Percentiles rank a stretch among this genome's conserved stretches.
Evolutionary conservation across 2,113 vertebrate genomes (phyloP).

Genomic region (Cavia porcellus): DNA sequence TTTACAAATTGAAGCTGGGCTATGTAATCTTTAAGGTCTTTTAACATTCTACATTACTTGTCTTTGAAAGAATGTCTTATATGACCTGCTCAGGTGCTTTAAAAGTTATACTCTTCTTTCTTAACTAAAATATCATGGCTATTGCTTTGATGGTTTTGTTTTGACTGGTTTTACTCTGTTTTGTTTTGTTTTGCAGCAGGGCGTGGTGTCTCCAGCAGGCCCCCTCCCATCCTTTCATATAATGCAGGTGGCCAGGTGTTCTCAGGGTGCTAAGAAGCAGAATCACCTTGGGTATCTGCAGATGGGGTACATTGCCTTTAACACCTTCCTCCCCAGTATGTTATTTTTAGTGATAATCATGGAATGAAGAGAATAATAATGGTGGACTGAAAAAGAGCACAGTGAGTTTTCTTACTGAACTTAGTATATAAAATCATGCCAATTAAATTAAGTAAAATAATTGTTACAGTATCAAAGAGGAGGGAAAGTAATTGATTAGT

Average conservation of each 20-base stretch:
- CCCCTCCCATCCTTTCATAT: neutral
- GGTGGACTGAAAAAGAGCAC: neutral
- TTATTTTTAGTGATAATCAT: slow-evolving; percentile 2
- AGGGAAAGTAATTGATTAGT: neutral
- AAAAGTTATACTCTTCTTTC: neutral
- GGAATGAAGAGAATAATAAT: neutral
- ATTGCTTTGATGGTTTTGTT: too few relatives aligned
- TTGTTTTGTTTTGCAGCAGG: neutral
- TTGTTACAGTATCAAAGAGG: neutral
- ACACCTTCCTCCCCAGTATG: neutral
- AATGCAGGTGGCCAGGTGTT: neutral
- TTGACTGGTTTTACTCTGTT: too few relatives aligned
- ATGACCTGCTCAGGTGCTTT: neutral
- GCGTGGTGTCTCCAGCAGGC: neutral
- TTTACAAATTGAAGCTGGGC: neutral
- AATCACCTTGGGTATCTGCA: neutral
- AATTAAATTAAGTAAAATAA: slow-evolving; percentile 44
- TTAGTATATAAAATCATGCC: neutral
- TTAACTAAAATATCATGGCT: neutral
- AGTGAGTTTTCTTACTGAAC: slow-evolving; percentile 16
- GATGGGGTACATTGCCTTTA: neutral
- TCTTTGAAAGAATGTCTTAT: slow-evolving; percentile 11
- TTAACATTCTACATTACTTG: neutral
- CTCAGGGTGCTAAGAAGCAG: neutral
- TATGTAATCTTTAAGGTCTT: neutral